A percentile compares a stretch with the other conserved stretches of the same genome.
phyloP scores from a whole-genome alignment of 1,140 invertebrate species.

The Onthophagus taurus region DNA sequence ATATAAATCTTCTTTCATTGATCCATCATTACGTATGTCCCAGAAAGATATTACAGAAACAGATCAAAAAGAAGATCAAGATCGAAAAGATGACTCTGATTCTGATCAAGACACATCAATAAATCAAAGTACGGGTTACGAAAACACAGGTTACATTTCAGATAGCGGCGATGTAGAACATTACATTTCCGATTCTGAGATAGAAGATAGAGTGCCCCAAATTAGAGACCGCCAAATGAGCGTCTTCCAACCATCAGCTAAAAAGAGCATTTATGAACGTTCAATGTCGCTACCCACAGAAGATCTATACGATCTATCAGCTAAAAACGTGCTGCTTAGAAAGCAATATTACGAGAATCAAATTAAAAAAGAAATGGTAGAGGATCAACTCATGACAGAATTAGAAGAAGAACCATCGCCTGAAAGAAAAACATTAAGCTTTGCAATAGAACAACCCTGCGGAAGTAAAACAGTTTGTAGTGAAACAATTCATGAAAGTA shows the following conservation, averaged over 20 bases:
- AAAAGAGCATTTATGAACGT: constrained; percentile 39
- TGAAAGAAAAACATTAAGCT: constrained; percentile 34
- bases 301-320: constrained; percentile 36
- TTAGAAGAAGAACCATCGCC: constrained; percentile 43
- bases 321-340: constrained; percentile 32
- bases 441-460: constrained; percentile 18
- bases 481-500: constrained; percentile 6
- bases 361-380: constrained; percentile 42
- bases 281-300: constrained; percentile 40
- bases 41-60: constrained; percentile 10
- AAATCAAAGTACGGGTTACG: constrained; percentile 23
- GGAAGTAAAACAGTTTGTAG: constrained; percentile 14
- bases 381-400: constrained; percentile 40
- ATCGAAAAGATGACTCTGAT: constrained; percentile 27
- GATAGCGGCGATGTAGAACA: constrained; percentile 36
- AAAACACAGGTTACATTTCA: constrained; percentile 36
- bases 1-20: constrained; percentile 31
- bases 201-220: constrained; percentile 36
- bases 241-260: constrained; percentile 29
- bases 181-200: constrained; percentile 37
- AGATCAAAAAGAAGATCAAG: background rate
- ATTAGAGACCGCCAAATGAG: constrained; percentile 36
- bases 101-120: constrained; percentile 28
- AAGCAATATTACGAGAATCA: constrained; percentile 42
- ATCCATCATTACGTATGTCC: no score